Percentiles rank a stretch among this genome's conserved stretches.
Evolutionary conservation across 2,888 invertebrate species (phyloP).

Genomic region (Reticulitermes lucifugus): DNA sequence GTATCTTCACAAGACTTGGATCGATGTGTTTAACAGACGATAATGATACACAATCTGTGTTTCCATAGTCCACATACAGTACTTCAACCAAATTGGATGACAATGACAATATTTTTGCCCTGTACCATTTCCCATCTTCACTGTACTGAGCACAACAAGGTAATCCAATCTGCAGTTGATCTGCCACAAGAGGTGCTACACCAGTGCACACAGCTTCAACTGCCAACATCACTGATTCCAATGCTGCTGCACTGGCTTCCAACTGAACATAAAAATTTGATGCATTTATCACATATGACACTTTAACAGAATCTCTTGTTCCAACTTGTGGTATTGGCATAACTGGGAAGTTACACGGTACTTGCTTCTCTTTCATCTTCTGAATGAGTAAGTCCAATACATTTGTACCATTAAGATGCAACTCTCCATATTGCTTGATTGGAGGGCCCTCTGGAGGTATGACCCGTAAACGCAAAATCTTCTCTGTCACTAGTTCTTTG

Average conservation of each 20-base stretch:
- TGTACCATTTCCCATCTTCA: slow-evolving; percentile 88
- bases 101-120: slow-evolving; percentile 79
- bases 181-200: slow-evolving; percentile 61
- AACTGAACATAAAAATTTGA: slow-evolving; percentile 81
- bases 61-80: slow-evolving; percentile 95
- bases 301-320: slow-evolving; percentile 62
- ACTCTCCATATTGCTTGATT: slow-evolving; percentile 79
- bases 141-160: slow-evolving; percentile 86
- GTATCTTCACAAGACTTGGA: slow-evolving; percentile 70
- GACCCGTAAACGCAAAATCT: slow-evolving; percentile 74
- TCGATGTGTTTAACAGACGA: slow-evolving; percentile 73
- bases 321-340: slow-evolving; percentile 27
- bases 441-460: slow-evolving; percentile 77
- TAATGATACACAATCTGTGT: slow-evolving; percentile 81
- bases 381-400: slow-evolving; percentile 55
- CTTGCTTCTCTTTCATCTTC: slow-evolving; percentile 40
- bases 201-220: slow-evolving; percentile 72
- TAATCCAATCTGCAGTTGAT: slow-evolving; percentile 69
- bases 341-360: background rate
- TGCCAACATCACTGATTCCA: slow-evolving; percentile 76
- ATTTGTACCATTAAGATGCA: slow-evolving; percentile 65
- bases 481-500: slow-evolving; percentile 73
- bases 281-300: slow-evolving; percentile 77
- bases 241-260: slow-evolving; percentile 69
- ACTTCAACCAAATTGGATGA: slow-evolving; percentile 73